phyloP scores from a whole-genome alignment of 2,113 vertebrate species.

The Poecilia latipinna region DNA sequence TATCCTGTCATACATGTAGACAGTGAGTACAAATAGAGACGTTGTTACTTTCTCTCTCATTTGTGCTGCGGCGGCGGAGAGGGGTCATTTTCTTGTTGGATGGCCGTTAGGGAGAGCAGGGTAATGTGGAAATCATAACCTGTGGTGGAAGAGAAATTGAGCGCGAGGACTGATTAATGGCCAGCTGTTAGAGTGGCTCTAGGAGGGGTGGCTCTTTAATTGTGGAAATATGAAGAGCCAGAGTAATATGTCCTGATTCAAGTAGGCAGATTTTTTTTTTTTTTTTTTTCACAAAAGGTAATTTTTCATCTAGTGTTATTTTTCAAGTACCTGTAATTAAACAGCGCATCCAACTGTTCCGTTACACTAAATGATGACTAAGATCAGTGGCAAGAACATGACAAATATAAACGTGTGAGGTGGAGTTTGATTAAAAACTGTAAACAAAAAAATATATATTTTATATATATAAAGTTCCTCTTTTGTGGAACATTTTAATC shows the following conservation, averaged over 20 bases:
- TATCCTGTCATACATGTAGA: not conserved
- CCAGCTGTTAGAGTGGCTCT: constrained; percentile 50
- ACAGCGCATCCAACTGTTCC: not conserved
- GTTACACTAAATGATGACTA: not conserved
- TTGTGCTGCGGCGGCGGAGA: not conserved
- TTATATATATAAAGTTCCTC: too few relatives aligned
- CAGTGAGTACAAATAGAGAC: not conserved
- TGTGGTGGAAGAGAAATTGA: constrained; percentile 62
- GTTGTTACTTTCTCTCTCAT: constrained; percentile 11
- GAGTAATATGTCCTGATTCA: constrained; percentile 35
- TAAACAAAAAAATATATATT: not conserved
- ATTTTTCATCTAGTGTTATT: not conserved
- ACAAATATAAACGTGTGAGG: not conserved
- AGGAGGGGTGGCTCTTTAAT: constrained; percentile 50
- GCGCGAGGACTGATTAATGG: constrained; percentile 64
- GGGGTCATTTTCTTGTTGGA: constrained; percentile 52
- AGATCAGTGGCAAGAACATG: not conserved
- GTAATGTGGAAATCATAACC: constrained; percentile 72
- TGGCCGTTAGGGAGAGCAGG: constrained; percentile 32
- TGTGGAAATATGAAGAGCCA: constrained; percentile 57
- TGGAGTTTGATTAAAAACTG: not conserved
- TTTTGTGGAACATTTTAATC: not conserved
- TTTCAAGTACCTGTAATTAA: not conserved
- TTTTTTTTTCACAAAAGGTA: constrained; percentile 3
- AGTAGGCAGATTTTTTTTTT: not conserved